Percentiles rank a stretch among this genome's conserved stretches.
Conservation (phyloP, 2,113 vertebrate species). For the Pampusana beccarii region DNA sequence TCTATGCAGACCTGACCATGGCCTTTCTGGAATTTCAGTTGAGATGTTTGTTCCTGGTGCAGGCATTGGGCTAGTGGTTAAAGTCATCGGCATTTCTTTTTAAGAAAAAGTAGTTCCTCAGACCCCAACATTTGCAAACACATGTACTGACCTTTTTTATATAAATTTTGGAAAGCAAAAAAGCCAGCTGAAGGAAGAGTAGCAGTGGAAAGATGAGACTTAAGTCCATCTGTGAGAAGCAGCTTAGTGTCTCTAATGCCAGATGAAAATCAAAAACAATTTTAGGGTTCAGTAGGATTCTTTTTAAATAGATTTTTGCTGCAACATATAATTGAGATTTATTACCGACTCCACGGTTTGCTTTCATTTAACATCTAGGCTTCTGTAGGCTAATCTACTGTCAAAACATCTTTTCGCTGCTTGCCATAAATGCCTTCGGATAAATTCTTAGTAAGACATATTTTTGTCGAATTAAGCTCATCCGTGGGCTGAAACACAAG, state of each 20-base stretch:
- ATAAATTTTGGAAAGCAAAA: not conserved
- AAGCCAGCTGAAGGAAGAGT: not conserved
- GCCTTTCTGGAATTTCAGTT: not conserved
- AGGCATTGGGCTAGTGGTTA: not conserved
- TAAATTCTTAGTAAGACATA: not conserved
- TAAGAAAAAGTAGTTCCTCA: not conserved
- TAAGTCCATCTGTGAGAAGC: not conserved
- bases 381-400: not conserved
- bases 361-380: not conserved
- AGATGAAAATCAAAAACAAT: not conserved
- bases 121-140: not conserved
- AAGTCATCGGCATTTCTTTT: not conserved
- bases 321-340: not conserved
- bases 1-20: not conserved
- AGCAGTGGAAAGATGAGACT: not conserved
- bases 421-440: not conserved
- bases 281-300: not conserved
- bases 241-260: not conserved
- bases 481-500: not conserved
- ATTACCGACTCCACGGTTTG: not conserved
- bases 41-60: not conserved
- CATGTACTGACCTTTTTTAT: not conserved
- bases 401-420: not conserved
- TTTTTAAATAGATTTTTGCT: not conserved
- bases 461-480: not conserved